Evolutionary conservation across 2,888 invertebrate species (phyloP), one percentile per base, ranked within the genome.

Genomic region (Trichacis sp.): DNA sequence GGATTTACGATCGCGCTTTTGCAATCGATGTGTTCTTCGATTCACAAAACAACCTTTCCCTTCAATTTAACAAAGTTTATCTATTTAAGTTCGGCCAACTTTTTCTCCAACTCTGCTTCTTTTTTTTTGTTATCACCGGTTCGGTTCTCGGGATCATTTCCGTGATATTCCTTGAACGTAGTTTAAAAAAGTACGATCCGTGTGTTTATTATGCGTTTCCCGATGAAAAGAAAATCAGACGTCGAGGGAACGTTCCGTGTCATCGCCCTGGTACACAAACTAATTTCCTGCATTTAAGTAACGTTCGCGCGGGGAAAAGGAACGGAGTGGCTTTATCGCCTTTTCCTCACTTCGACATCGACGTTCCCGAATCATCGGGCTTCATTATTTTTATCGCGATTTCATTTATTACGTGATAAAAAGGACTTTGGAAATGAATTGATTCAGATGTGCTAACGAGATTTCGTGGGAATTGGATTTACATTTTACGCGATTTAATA

Each of bases 251-350:
- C 64, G 67, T 64, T 58, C 48, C 59, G 50, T 49, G 30, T 59
- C 59, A 49, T 63, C 65, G 60, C 67, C 70, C 57, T 33, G 19
- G 65, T 65, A 69, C 55, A 71, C 68, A 69, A 65, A 69, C 68
- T 70, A 72, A 73, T 73, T 73, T 73, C 73, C 73, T 70, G 70
- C 58, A 55, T 63, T 68, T 61, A 63, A 67, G 47, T 54, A 58
- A 42, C 49, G 18, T 43, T 49, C 45, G 53, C 48, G 46, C 53
- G 49, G 38, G 59, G 56, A 62, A 24, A 52, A 49, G 60, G 55
- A 36, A 59, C 24, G 40, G 33, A 40, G 18, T 24, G 38, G 17
- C 40, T 40, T 48, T 36, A 38, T 47, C 29, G 15, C 20, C 15
- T 36, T 19, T 38, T 47, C 17, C 24, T 53, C 18, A 14, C 29